These are phyloP conservation scores for Equus przewalskii DNA, from an alignment of 2,113 vertebrate species.

Conservation along the genomic window DNA sequence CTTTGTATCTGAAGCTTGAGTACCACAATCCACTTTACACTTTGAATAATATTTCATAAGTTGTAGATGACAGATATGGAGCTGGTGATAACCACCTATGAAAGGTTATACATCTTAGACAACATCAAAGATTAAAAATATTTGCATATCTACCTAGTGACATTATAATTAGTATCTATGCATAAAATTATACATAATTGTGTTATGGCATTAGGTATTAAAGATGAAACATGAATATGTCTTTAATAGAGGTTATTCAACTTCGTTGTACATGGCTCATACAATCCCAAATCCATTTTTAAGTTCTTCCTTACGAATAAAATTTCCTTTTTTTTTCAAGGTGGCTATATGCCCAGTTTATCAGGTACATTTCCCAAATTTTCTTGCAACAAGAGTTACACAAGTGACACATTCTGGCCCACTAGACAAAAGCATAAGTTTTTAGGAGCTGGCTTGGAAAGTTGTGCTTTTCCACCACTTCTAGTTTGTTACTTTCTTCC, in stretches of 20 bases:
- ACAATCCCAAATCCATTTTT: not conserved
- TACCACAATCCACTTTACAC: not conserved
- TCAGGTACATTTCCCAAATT: not conserved
- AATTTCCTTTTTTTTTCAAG: not conserved
- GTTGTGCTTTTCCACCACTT: not conserved
- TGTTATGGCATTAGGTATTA: not conserved
- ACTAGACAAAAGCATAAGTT: not conserved
- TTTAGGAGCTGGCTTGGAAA: not conserved
- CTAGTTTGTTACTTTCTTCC: not conserved
- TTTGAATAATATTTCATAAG: not conserved
- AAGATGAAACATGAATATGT: not conserved
- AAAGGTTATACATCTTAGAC: not conserved
- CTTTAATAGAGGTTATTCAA: not conserved
- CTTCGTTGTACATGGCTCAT: not conserved
- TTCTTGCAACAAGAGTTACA: not conserved
- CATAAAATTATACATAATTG: not conserved
- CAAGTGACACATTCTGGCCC: not conserved
- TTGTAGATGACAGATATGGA: not conserved
- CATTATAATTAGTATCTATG: not conserved
- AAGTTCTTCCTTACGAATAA: not conserved
- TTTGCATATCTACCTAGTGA: not conserved
- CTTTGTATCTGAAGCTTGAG: not conserved
- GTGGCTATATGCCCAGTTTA: not conserved
- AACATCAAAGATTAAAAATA: not conserved
- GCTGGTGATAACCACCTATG: not conserved